phyloP scores from a whole-genome alignment of 1,140 invertebrate species.

The Portunus trituberculatus region DNA sequence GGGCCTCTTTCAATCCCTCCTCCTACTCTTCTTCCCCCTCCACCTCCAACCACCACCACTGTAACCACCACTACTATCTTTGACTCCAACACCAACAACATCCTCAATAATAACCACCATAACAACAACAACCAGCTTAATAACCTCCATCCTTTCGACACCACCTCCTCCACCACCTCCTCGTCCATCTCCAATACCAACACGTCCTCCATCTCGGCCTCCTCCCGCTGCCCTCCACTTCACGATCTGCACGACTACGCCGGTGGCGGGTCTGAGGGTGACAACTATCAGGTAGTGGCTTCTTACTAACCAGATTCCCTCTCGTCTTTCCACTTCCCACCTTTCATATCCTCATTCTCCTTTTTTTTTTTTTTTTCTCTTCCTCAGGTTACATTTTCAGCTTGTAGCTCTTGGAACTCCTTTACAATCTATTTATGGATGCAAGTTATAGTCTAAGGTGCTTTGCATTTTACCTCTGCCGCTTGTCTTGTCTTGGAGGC shows the following conservation, averaged over 20 bases:
- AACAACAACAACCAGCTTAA: slow-evolving; percentile 18
- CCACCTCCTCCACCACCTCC: slow-evolving; percentile 53
- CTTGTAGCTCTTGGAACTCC: neutral
- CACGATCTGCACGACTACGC: slow-evolving; percentile 49
- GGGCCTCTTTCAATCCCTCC: neutral
- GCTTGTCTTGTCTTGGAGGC: neutral
- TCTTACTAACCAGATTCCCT: slow-evolving; percentile 32
- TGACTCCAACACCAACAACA: neutral
- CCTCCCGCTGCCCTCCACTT: slow-evolving; percentile 9
- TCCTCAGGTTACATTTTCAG: neutral
- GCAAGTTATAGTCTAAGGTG: neutral
- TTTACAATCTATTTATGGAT: neutral
- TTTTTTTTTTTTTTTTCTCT: neutral
- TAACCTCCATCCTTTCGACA: neutral
- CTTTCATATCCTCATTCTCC: neutral
- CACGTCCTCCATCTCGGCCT: slow-evolving; percentile 38
- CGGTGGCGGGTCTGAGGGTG: slow-evolving; percentile 64
- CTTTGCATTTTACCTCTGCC: neutral
- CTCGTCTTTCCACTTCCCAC: neutral
- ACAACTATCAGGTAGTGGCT: slow-evolving; percentile 67
- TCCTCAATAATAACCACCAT: neutral
- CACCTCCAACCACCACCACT: slow-evolving; percentile 15
- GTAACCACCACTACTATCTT: neutral
- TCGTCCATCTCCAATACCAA: slow-evolving; percentile 45
- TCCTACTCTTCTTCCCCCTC: slow-evolving; percentile 18